Evolutionary conservation across 2,797 vertebrate species (phyloP).

Genomic region (Taenioides sp.): DNA sequence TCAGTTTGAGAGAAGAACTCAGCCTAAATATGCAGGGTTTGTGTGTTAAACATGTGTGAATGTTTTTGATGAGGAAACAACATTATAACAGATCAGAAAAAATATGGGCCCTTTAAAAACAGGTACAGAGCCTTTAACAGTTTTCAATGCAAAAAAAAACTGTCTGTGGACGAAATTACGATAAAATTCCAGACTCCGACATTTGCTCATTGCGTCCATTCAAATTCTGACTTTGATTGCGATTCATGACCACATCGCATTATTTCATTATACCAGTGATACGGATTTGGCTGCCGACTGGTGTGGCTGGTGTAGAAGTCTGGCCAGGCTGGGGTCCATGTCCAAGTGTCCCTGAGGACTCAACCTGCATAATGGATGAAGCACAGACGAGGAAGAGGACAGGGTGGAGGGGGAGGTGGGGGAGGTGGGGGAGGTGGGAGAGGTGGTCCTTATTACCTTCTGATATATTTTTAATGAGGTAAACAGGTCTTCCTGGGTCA

Average conservation of each 20-base stretch:
- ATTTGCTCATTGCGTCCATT: no score
- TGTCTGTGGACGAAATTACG: no score
- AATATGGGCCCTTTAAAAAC: no score
- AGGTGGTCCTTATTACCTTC: conserved; percentile 74
- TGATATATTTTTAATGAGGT: conserved; percentile 83
- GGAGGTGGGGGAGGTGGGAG: conserved; percentile 22
- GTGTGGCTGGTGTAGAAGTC: conserved; percentile 5
- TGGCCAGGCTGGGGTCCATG: conserved; percentile 36
- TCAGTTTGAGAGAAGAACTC: no score
- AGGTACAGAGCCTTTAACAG: no score
- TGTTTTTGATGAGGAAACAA: no score
- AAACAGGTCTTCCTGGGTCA: conserved; percentile 81
- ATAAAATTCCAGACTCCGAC: no score
- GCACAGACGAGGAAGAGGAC: conserved; percentile 51
- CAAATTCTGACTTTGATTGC: no score
- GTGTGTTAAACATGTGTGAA: no score
- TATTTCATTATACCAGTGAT: conserved; percentile 41
- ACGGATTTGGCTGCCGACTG: conserved; percentile 22
- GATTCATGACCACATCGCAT: conserved; percentile 59
- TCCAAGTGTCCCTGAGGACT: conserved; percentile 67
- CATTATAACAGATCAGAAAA: no score
- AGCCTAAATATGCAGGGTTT: no score
- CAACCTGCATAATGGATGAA: conserved; percentile 81
- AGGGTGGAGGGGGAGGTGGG: conserved; percentile 23
- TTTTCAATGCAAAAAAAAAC: no score